A percentile compares a stretch with the other conserved stretches of the same genome.
Evolutionary conservation across 2,113 vertebrate species (phyloP).

Genomic region (Trichechus manatus): DNA sequence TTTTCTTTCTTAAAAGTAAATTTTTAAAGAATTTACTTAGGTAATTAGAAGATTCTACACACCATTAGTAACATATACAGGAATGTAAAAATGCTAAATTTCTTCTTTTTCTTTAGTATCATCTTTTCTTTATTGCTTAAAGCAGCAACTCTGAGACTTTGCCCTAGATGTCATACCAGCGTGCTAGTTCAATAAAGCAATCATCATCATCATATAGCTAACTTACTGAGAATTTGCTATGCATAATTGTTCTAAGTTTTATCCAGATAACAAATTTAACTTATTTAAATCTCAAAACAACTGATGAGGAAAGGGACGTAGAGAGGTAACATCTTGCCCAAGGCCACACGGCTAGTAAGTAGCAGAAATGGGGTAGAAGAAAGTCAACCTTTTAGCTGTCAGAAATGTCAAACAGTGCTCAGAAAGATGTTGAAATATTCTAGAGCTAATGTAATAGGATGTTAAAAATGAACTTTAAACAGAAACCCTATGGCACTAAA

Average conservation of each 20-base stretch:
- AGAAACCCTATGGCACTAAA: not conserved
- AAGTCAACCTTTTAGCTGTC: not conserved
- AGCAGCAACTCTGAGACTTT: not conserved
- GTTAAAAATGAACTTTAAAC: not conserved
- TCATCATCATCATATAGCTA: not conserved
- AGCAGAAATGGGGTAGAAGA: not conserved
- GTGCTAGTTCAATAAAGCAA: not conserved
- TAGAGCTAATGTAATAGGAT: not conserved
- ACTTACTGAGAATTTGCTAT: not conserved
- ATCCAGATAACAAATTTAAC: not conserved
- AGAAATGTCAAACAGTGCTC: not conserved
- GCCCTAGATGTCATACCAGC: not conserved
- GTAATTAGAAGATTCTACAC: not conserved
- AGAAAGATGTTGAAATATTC: not conserved
- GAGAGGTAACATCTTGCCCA: not conserved
- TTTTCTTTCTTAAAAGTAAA: not conserved
- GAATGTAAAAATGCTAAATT: conserved; percentile 4
- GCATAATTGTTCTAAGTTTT: not conserved
- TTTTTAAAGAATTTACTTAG: not conserved
- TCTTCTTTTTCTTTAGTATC: not conserved
- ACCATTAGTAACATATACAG: not conserved
- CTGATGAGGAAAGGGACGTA: not conserved
- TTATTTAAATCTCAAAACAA: not conserved
- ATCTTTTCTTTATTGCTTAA: not conserved
- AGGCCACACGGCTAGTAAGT: not conserved